A percentile compares a stretch with the other conserved stretches of the same genome.
Evolutionary conservation across 2,113 vertebrate genomes (phyloP).

Genomic region (Morone saxatilis): DNA sequence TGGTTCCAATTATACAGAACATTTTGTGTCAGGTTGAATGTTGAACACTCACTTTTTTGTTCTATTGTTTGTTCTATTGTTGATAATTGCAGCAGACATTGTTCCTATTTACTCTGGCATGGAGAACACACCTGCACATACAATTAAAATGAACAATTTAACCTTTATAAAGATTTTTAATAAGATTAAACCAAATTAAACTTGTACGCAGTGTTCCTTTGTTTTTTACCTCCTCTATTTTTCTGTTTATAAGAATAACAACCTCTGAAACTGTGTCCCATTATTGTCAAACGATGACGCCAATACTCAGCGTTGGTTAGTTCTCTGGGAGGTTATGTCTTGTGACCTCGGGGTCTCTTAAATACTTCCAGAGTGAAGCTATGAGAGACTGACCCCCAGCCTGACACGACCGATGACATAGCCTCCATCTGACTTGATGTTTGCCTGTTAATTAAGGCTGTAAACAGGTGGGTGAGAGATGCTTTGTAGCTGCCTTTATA

Average conservation of each 20-base stretch:
- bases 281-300: conserved; percentile 31
- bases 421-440: conserved; percentile 67
- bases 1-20: conserved; percentile 24
- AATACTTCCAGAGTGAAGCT: conserved; percentile 64
- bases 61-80: not conserved
- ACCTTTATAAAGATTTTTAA: conserved; percentile 28
- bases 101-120: not conserved
- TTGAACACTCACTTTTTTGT: not conserved
- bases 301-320: conserved; percentile 44
- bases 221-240: not conserved
- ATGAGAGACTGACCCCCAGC: conserved; percentile 49
- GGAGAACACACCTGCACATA: conserved; percentile 34
- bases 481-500: conserved; percentile 66
- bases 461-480: conserved; percentile 73
- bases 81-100: not conserved
- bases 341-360: conserved; percentile 59
- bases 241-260: conserved; percentile 38
- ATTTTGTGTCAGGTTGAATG: not conserved
- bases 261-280: conserved; percentile 13
- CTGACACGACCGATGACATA: conserved; percentile 49
- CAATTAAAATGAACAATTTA: conserved; percentile 16
- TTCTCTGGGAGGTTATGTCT: conserved; percentile 36
- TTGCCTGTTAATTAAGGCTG: conserved; percentile 81
- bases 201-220: not conserved
- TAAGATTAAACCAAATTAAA: conserved; percentile 5